Evolutionary conservation across 1,140 invertebrate species (phyloP).

Genomic region (Eriocheir sinensis): DNA sequence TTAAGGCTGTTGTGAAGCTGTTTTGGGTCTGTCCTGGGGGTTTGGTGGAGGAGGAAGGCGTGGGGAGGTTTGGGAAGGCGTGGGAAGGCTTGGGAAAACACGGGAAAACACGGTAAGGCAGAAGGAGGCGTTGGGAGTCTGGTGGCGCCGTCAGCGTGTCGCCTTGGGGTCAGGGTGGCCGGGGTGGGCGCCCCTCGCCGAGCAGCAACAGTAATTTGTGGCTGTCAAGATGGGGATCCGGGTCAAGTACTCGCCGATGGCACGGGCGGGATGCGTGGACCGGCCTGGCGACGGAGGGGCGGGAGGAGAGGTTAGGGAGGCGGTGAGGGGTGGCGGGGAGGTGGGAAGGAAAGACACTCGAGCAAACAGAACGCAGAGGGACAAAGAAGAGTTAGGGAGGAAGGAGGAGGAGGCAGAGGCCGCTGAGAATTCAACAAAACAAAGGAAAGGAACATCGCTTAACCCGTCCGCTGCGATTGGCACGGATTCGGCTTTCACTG

Average conservation of each 20-base stretch:
- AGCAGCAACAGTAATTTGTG: neutral
- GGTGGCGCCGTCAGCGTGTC: neutral
- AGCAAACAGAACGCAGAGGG: too few relatives aligned
- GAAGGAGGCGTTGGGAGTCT: neutral
- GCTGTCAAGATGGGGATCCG: conserved; percentile 11
- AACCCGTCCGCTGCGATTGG: too few relatives aligned
- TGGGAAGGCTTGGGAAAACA: neutral
- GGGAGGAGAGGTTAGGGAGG: too few relatives aligned
- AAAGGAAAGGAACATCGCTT: too few relatives aligned
- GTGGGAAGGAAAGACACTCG: too few relatives aligned
- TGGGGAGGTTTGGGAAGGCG: too few relatives aligned
- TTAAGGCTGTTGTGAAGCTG: too few relatives aligned
- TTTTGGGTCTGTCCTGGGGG: too few relatives aligned
- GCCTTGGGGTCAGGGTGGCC: neutral
- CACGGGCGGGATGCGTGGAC: neutral
- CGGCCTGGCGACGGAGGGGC: too few relatives aligned
- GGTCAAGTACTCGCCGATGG: conserved; percentile 3
- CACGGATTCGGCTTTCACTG: too few relatives aligned
- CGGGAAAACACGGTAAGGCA: neutral
- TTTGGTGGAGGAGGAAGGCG: too few relatives aligned
- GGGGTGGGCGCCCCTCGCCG: neutral
- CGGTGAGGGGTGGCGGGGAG: neutral
- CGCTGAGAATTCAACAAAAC: too few relatives aligned
- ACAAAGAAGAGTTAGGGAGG: neutral
- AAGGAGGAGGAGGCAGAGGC: neutral